Base-by-base conservation (phyloP, 2,888 invertebrate species). In the Spilosoma lubricipeda region DNA sequence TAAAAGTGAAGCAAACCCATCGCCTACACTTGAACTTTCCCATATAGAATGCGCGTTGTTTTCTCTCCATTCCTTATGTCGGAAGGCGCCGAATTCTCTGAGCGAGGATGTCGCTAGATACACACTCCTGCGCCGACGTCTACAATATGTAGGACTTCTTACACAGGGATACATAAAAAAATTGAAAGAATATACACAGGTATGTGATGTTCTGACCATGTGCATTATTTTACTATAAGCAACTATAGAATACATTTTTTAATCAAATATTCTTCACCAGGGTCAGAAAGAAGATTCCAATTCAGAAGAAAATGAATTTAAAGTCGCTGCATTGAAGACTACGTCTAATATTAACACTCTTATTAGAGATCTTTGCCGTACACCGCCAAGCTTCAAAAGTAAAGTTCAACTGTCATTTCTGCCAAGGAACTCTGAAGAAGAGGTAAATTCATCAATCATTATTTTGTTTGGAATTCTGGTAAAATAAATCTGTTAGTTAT, bases 331-430 rank as follows among this genome's bases (percentile, higher is more conserved):
- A 20, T 96, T 99, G 67, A 98, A 98, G 91, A 98, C 99, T 13
- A 98, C 99, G 71, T 98, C 98, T 69, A 99, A 99, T 92, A 99
- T 99, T 79, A 99, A 98, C 89, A 97, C 97, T 1, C 96, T 99
- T 68, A 99, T 99, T 81, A 98, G 98, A 90, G 99, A 99, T 94
- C 96, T 99, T 82, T 99, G 99, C 95, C 98, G 99, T 91, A 97
- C 98, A 74, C 99, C 99, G 23, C 99, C 99, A 13, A 97, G 98
- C 86, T 99, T 98, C 93, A 99, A 99, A 90, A 98, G 98, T 86
- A 96, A 96, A 84, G 96, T 98, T 76, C 97, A 97, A 79, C 96
- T 98, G 71, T 98, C 98, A 42, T 98, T 95, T 89, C 92, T 93
- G 80, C 85, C 92, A 13, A 94, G 92, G 80, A 94, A 90, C 82